These are phyloP conservation scores for Rapana venosa DNA, from an alignment of 2,888 invertebrate species.

Conservation along the genomic window DNA sequence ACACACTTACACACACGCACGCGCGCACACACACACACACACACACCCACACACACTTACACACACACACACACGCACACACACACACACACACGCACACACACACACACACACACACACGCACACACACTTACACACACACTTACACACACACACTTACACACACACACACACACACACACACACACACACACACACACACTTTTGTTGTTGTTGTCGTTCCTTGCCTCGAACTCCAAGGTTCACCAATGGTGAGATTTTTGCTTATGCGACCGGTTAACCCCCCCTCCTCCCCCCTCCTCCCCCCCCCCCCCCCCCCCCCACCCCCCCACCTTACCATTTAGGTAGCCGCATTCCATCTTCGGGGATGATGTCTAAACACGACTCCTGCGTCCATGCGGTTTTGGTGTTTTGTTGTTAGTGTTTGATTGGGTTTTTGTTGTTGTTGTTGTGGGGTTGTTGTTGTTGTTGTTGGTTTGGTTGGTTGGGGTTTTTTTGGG, in stretches of 20 bases:
- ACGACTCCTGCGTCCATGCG: too few species aligned
- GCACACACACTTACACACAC: background rate
- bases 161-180: constrained; percentile 31
- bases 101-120: background rate
- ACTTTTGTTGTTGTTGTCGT: background rate
- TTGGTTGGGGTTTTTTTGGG: too few species aligned
- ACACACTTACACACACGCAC: constrained; percentile 23
- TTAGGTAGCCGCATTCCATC: too few species aligned
- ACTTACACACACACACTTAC: constrained; percentile 19
- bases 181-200: constrained; percentile 34
- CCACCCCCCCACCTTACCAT: constrained; percentile 70
- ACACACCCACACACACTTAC: background rate
- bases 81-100: background rate
- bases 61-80: background rate
- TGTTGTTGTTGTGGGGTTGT: too few species aligned
- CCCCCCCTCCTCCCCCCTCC: background rate
- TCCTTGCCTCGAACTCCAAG: background rate
- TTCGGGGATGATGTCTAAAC: too few species aligned
- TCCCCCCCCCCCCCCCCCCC: constrained; percentile 41
- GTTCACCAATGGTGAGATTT: background rate
- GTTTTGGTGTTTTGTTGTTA: too few species aligned
- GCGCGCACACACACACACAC: constrained; percentile 4
- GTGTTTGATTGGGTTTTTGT: too few species aligned
- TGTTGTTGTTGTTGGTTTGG: too few species aligned
- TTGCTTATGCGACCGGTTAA: too few species aligned